Base-by-base conservation (phyloP, 2,888 invertebrate species). In the Acleris laterana region DNA sequence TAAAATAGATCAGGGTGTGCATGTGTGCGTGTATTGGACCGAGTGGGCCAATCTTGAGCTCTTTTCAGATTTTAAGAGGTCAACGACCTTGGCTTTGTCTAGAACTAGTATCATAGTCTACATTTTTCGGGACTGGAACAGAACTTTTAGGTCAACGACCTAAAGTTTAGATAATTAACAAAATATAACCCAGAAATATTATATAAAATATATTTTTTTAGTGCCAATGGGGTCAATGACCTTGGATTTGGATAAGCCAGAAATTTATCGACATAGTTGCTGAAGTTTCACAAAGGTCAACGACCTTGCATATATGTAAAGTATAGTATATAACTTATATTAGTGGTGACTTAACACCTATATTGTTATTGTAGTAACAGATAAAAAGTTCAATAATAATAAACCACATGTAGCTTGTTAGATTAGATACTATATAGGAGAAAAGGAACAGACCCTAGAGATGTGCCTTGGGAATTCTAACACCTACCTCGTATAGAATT, bases 401-500 rank as follows among this genome's bases (percentile, higher is more conserved):
- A 32, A 32, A 13, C 13, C 38, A 11, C 38, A 38, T 38, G 13
- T 38, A 38, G 13, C 11, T 13, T 38, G 13, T 13, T 13, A 38
- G 13, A 38, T 13, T 13, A 38, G 13, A 38, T 38, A 32, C 6
- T 28, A 38, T 38, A 38, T 13, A 38, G 13, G 13, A 32, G 13
- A 13, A 38, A 38, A 1, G 5, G 13, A 38, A 38, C 13, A 38
- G 38, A 13, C 38, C 38, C 38, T 38, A 38, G 38, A 38, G 4
- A 38, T 13, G 38, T 38, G 38, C 38, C 38, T 38, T 38, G 38
- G 13, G 38, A 38, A 38, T 13, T 38, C 38, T 9, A 2, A 17
- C 1, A 19, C 13, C 53, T 93, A 95, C 95, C 95, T 95, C 95
- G 88, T 72, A 95, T 95, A 59, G 95, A 95, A 81, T 95, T 95